Conservation (phyloP, 1,140 invertebrate genomes). For the honey bee (Apis mellifera) region Amel_HAv3.1 CM009935.2:8596501-8597000, state of each 20-base stretch:
- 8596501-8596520: not conserved
- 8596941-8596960: not conserved
- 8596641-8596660: not conserved
- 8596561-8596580: too few relatives aligned
- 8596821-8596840: conserved; percentile 14
- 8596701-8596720: too few relatives aligned
- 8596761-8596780: not conserved
- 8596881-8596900: not conserved
- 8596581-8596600: too few relatives aligned
- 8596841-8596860: conserved; percentile 11
- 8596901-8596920: too few relatives aligned
- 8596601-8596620: too few relatives aligned
- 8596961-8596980: not conserved
- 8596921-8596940: not conserved
- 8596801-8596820: not conserved
- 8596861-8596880: not conserved
- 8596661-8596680: not conserved
- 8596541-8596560: conserved; percentile 19
- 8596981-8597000: too few relatives aligned
- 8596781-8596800: not conserved
- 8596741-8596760: not conserved
- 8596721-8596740: not conserved
- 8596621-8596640: not conserved
- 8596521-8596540: not conserved
- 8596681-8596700: too few relatives aligned